Evolutionary conservation across 2,797 vertebrate genomes (phyloP).

Genomic region (Gambelia wislizenii): DNA sequence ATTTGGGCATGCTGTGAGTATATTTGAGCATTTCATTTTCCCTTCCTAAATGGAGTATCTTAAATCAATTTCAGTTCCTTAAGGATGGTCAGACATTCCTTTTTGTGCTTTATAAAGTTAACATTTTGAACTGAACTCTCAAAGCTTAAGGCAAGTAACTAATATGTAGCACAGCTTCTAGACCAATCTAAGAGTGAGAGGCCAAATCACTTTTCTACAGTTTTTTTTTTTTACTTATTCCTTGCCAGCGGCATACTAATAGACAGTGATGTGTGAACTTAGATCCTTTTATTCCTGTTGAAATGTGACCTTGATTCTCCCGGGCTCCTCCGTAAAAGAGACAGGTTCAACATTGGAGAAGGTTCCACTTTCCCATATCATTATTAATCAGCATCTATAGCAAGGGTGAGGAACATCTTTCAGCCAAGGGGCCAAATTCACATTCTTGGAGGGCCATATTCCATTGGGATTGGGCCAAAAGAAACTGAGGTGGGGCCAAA

Average conservation of each 20-base stretch:
- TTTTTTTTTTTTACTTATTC: not conserved
- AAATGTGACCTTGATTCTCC: not conserved
- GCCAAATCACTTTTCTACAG: not conserved
- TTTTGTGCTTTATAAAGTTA: not conserved
- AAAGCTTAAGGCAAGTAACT: not conserved
- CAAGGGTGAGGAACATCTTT: not conserved
- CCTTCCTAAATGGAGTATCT: too few species aligned
- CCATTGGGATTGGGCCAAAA: too few species aligned
- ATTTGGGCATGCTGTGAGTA: too few species aligned
- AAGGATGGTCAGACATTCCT: too few species aligned
- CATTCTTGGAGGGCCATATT: too few species aligned
- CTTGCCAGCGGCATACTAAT: not conserved
- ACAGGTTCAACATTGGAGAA: too few species aligned
- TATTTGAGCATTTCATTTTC: too few species aligned
- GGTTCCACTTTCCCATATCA: not conserved
- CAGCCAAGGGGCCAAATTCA: not conserved
- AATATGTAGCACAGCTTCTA: not conserved
- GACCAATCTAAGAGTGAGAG: not conserved
- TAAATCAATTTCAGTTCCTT: not conserved
- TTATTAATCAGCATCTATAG: not conserved
- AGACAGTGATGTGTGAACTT: too few species aligned
- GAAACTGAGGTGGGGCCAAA: too few species aligned
- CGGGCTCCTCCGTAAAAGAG: too few species aligned
- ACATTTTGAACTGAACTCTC: not conserved
- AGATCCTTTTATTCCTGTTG: not conserved